Conservation (phyloP, 2,113 vertebrate species). For the Anthoscopus minutus region DNA sequence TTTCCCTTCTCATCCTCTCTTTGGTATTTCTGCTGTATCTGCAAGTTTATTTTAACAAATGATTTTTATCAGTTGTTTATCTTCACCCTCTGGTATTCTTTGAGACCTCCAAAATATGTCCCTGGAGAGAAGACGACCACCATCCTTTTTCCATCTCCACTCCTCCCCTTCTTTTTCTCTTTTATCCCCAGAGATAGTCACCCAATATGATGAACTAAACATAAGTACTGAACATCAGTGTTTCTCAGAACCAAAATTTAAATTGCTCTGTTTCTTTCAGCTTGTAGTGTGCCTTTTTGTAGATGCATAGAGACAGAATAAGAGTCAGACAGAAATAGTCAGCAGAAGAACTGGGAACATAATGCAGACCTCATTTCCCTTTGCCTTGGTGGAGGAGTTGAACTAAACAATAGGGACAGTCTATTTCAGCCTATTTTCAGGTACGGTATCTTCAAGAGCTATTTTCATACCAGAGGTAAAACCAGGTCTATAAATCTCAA, state of each 20-base stretch:
- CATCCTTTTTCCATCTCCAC: not conserved
- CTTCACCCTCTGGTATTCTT: not conserved
- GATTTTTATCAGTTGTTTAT: slow-evolving; percentile 5
- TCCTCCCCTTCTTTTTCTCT: not conserved
- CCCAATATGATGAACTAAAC: not conserved
- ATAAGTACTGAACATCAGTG: not conserved
- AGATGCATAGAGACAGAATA: not conserved
- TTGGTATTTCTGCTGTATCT: slow-evolving; percentile 12
- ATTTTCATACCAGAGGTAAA: slow-evolving; percentile 42
- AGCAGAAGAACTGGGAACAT: not conserved
- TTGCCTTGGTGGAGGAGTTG: not conserved
- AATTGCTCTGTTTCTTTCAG: not conserved
- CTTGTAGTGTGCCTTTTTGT: not conserved
- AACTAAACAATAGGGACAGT: slow-evolving; percentile 15
- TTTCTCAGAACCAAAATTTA: not conserved
- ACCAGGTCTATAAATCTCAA: not conserved
- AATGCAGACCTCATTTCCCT: slow-evolving; percentile 19
- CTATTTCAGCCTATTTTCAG: slow-evolving; percentile 30
- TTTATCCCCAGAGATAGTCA: not conserved
- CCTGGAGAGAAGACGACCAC: not conserved
- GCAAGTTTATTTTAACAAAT: slow-evolving; percentile 31
- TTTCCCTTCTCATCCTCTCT: slow-evolving; percentile 20
- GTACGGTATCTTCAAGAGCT: not conserved
- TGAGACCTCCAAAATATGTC: not conserved
- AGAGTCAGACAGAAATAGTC: not conserved